Evolutionary conservation across 2,888 invertebrate species (phyloP), one percentile per base, ranked within the genome.

Genomic region (Tineola bisselliella): DNA sequence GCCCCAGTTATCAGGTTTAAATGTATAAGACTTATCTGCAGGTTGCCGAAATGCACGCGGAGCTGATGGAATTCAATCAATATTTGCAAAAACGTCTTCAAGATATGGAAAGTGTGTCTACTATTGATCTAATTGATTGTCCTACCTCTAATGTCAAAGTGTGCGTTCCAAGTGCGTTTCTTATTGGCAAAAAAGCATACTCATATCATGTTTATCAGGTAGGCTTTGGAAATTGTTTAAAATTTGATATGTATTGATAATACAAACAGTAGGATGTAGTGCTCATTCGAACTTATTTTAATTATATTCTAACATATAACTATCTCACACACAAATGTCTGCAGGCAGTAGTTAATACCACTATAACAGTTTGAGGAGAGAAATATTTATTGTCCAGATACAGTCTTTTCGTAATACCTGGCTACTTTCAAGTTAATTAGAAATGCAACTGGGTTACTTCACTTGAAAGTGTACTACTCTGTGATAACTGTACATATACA

Each of bases 21-120:
- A 25, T 25, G 6, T 4, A 59, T 48, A 61, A 60, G 17, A 66
- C 84, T 72, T 64, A 61, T 63, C 63, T 64, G 12, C 69, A 94
- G 93, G 95, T 96, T 0, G 96, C 96, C 1, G 95, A 96, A 82
- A 97, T 97, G 96, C 96, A 96, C 71, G 96, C 95, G 0, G 96
- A 97, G 74, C 82, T 97, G 60, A 95, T 96, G 93, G 96, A 96
- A 76, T 95, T 96, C 70, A 96, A 96, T 80, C 93, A 94, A 61
- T 88, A 92, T 73, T 87, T 97, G 63, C 95, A 94, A 71, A 87
- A 90, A 66, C 88, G 91, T 54, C 79, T 96, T 60, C 89, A 90
- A 63, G 81, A 88, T 62, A 65, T 81, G 58, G 86, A 87, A 64
- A 78, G 70, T 65, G 69, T 77, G 62, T 74, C 84, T 6, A 71